Conservation (phyloP, 2,113 vertebrate genomes). For the Hydropotes inermis region DNA sequence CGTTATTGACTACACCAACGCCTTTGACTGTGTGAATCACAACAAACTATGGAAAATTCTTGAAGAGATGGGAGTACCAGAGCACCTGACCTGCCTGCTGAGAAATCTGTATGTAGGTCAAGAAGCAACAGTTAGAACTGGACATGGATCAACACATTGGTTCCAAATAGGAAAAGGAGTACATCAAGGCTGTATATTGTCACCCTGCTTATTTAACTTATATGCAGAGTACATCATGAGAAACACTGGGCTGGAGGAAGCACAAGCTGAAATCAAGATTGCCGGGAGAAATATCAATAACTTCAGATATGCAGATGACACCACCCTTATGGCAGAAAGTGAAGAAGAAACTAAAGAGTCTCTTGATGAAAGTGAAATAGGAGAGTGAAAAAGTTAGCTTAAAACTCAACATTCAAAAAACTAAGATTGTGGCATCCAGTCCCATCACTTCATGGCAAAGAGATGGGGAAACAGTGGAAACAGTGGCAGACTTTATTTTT, state of each 20-base stretch:
- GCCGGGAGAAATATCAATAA: not conserved
- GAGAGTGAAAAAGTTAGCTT: not conserved
- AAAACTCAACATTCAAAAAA: not conserved
- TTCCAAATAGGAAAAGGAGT: not conserved
- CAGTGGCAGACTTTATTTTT: not conserved
- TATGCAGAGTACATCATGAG: not conserved
- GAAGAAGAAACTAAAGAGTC: not conserved
- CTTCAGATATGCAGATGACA: not conserved
- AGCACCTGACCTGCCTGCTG: not conserved
- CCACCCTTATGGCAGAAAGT: not conserved
- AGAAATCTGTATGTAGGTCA: not conserved
- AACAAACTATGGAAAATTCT: not conserved
- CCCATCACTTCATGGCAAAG: not conserved
- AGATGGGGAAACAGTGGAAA: not conserved
- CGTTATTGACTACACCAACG: fast-evolving
- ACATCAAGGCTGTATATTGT: not conserved
- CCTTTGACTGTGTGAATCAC: not conserved
- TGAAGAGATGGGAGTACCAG: not conserved
- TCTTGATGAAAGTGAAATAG: not conserved
- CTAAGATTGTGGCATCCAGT: not conserved
- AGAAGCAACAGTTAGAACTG: not conserved
- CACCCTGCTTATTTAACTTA: not conserved
- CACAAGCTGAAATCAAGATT: not conserved
- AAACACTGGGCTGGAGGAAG: not conserved
- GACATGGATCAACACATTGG: not conserved